Conservation (phyloP, 2,113 vertebrate species). For the Tyto alba region DNA sequence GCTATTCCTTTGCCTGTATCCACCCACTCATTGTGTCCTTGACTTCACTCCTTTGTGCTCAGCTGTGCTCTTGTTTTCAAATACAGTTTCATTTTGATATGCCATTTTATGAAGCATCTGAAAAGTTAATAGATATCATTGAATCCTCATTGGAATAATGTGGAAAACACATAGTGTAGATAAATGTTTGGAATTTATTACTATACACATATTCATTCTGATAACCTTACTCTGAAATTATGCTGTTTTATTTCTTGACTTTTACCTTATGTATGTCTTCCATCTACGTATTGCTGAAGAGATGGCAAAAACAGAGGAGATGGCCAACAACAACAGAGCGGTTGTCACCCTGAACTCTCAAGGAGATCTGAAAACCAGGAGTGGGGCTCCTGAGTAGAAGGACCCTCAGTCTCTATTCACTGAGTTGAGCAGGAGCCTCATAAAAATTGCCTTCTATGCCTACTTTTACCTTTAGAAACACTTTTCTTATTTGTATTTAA, state of each 20-base stretch:
- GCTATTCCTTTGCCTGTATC: background rate
- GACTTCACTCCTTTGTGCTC: background rate
- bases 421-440: background rate
- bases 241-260: background rate
- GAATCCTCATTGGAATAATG: background rate
- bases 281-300: background rate
- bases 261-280: background rate
- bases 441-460: background rate
- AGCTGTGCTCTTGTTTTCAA: background rate
- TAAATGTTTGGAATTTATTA: background rate
- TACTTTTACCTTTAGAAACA: background rate
- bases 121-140: background rate
- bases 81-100: background rate
- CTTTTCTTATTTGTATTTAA: background rate
- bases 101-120: background rate
- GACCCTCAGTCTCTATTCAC: background rate
- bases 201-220: background rate
- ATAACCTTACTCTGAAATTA: background rate
- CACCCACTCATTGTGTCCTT: background rate
- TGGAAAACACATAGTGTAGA: background rate
- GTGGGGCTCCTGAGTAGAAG: background rate
- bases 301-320: background rate
- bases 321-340: background rate
- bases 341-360: background rate
- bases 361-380: background rate